These are phyloP conservation scores for Scaptomyza montana DNA, from an alignment of 1,140 invertebrate species.

Conservation along the genomic window DNA sequence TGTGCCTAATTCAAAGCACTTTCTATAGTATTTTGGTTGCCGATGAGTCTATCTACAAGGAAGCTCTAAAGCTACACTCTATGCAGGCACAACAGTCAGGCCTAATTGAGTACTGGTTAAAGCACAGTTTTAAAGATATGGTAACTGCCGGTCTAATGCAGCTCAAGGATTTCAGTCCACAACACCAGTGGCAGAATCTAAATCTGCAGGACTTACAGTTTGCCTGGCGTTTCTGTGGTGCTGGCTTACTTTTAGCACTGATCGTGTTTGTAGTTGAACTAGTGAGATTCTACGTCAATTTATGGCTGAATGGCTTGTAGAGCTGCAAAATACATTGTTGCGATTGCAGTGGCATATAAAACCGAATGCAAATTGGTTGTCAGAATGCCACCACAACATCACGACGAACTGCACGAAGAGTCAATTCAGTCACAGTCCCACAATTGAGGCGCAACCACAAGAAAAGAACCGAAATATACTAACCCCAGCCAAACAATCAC, in stretches of 20 bases:
- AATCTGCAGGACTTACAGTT: conserved; percentile 33
- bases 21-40: conserved; percentile 32
- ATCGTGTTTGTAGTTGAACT: conserved; percentile 50
- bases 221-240: conserved; percentile 6
- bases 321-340: conserved; percentile 28
- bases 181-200: neutral
- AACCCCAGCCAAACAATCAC: conserved; percentile 38
- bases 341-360: conserved; percentile 51
- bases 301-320: conserved; percentile 61
- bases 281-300: conserved; percentile 56
- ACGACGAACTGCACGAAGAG: conserved; percentile 61
- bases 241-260: conserved; percentile 29
- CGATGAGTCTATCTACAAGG: conserved; percentile 48
- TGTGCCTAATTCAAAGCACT: conserved; percentile 22
- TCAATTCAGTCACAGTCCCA: conserved; percentile 37
- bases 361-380: conserved; percentile 74
- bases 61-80: conserved; percentile 15
- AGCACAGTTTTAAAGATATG: conserved; percentile 59
- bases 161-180: conserved; percentile 56
- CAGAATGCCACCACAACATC: conserved; percentile 68
- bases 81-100: conserved; percentile 36
- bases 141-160: conserved; percentile 46
- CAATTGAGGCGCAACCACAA: conserved; percentile 58
- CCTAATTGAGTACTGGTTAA: conserved; percentile 38
- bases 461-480: conserved; percentile 66